These are phyloP conservation scores for Psittacula derbiana DNA, from an alignment of 2,797 vertebrate species.

Conservation along the genomic window DNA sequence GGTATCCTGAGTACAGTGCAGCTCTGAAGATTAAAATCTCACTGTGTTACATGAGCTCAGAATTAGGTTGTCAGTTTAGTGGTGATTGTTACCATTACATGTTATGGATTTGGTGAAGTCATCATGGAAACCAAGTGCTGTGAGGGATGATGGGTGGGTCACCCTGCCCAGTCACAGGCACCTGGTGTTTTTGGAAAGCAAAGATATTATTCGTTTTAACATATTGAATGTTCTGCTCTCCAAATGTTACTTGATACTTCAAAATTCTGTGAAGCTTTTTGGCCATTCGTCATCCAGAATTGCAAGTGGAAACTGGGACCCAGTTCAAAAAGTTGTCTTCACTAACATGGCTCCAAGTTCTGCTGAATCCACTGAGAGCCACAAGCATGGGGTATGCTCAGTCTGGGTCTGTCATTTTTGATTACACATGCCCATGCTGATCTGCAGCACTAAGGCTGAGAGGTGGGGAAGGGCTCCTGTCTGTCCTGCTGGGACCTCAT, in stretches of 20 bases:
- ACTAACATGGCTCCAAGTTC: not conserved
- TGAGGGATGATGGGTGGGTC: not conserved
- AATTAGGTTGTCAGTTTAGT: not conserved
- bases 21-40: not conserved
- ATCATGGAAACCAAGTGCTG: not conserved
- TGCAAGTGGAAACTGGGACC: not conserved
- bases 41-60: not conserved
- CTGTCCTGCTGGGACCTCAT: not conserved
- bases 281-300: not conserved
- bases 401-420: not conserved
- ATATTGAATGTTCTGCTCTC: not conserved
- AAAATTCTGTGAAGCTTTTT: slow-evolving; percentile 5
- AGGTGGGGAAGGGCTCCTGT: not conserved
- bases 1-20: not conserved
- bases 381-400: accelerated
- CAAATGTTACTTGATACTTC: slow-evolving; percentile 3
- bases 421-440: accelerated
- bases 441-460: not conserved
- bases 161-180: not conserved
- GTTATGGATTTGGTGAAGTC: not conserved
- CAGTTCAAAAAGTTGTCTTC: not conserved
- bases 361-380: not conserved
- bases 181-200: not conserved
- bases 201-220: not conserved
- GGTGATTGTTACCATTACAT: not conserved